A percentile compares a stretch with the other conserved stretches of the same genome.
Evolutionary conservation across 2,113 vertebrate species (phyloP).

Genomic region (Brachypodius melanocephalos): DNA sequence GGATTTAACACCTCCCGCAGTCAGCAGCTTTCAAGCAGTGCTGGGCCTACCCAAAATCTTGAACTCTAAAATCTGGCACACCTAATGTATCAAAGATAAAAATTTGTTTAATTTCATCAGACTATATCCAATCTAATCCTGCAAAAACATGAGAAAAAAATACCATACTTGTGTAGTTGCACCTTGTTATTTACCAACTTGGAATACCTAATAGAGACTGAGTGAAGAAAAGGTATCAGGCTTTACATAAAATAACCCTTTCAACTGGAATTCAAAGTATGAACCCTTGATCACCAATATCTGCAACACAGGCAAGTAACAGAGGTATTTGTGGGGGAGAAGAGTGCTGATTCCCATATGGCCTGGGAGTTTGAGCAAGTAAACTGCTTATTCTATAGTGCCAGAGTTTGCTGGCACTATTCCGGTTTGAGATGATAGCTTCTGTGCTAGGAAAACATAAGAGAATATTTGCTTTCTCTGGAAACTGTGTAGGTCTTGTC

Average conservation of each 20-base stretch:
- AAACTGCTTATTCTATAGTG: not conserved
- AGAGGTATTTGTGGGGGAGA: not conserved
- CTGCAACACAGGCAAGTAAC: not conserved
- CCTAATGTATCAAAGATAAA: not conserved
- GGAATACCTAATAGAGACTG: not conserved
- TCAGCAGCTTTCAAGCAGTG: not conserved
- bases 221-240: not conserved
- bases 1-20: not conserved
- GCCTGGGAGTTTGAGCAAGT: not conserved
- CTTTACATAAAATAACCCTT: not conserved
- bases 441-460: not conserved
- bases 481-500: not conserved
- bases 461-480: not conserved
- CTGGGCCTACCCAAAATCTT: not conserved
- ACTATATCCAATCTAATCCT: not conserved
- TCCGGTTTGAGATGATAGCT: not conserved
- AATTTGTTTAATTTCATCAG: not conserved
- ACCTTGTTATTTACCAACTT: not conserved
- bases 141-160: not conserved
- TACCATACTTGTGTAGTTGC: not conserved
- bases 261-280: conserved; percentile 9
- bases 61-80: not conserved
- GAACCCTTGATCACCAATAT: not conserved
- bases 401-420: not conserved
- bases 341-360: not conserved